Conservation (phyloP, 2,888 invertebrate species). For the Plagodis pulveraria region DNA sequence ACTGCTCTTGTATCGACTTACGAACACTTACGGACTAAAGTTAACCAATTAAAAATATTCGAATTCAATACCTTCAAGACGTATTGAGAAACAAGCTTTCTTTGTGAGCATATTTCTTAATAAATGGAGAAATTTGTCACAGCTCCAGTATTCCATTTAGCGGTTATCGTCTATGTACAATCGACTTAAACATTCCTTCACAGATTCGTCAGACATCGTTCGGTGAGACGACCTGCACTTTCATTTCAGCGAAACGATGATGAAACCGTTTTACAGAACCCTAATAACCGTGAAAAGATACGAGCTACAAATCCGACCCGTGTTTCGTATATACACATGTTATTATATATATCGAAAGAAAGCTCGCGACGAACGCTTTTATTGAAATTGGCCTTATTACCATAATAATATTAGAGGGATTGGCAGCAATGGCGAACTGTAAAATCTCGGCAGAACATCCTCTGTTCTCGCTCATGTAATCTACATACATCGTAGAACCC, state of each 20-base stretch:
- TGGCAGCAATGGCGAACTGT: slow-evolving; percentile 78
- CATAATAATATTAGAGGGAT: slow-evolving; percentile 84
- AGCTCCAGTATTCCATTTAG: too few species aligned
- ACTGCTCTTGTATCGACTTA: too few species aligned
- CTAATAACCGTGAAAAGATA: slow-evolving; percentile 60
- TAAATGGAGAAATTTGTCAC: too few species aligned
- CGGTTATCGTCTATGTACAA: too few species aligned
- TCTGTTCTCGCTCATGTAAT: slow-evolving; percentile 63
- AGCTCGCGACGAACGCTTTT: slow-evolving; percentile 74
- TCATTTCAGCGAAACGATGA: slow-evolving; percentile 19
- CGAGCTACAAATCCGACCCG: slow-evolving; percentile 74
- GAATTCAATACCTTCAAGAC: too few species aligned
- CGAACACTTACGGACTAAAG: too few species aligned
- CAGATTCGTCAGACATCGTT: slow-evolving; percentile 16
- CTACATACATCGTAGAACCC: slow-evolving; percentile 64
- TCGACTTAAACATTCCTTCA: slow-evolving; percentile 3
- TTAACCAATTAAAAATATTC: too few species aligned
- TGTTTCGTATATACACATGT: slow-evolving; percentile 46
- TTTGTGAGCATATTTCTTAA: too few species aligned
- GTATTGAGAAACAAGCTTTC: too few species aligned
- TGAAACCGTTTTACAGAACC: slow-evolving; percentile 28
- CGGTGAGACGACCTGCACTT: slow-evolving; percentile 13
- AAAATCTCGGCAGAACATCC: slow-evolving; percentile 74
- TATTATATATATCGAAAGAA: slow-evolving; percentile 30
- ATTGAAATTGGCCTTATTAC: slow-evolving; percentile 82